Evolutionary conservation across 2,113 vertebrate species (phyloP).

Genomic region (Oenanthe oenanthe): DNA sequence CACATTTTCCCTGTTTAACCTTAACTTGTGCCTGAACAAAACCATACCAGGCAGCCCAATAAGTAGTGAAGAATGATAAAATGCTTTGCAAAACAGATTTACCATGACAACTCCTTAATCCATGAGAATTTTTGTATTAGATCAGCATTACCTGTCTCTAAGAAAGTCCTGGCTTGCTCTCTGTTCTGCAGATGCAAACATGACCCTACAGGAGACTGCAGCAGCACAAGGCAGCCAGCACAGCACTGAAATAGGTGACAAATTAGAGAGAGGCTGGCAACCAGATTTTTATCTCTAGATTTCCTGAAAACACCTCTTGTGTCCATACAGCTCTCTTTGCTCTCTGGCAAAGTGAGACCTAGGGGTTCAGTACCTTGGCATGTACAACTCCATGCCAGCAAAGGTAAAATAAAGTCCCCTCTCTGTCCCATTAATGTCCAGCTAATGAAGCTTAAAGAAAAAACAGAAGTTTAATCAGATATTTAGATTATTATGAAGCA

Average conservation of each 20-base stretch:
- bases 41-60: fast-evolving
- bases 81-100: not conserved
- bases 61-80: not conserved
- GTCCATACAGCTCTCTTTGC: not conserved
- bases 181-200: not conserved
- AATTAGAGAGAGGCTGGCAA: not conserved
- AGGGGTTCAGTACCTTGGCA: not conserved
- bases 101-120: not conserved
- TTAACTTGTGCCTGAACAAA: not conserved
- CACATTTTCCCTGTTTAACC: not conserved
- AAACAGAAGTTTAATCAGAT: not conserved
- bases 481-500: not conserved
- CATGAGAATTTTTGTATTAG: not conserved
- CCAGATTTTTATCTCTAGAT: not conserved
- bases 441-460: not conserved
- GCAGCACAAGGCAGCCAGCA: not conserved
- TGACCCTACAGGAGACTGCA: not conserved
- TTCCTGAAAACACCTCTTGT: not conserved
- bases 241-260: not conserved
- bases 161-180: not conserved
- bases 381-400: fast-evolving
- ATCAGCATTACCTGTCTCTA: not conserved
- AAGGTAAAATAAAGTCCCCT: not conserved
- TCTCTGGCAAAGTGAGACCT: not conserved
- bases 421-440: not conserved